Conservation (phyloP, 2,797 vertebrate species). For the Acanthurus leucopareius region DNA sequence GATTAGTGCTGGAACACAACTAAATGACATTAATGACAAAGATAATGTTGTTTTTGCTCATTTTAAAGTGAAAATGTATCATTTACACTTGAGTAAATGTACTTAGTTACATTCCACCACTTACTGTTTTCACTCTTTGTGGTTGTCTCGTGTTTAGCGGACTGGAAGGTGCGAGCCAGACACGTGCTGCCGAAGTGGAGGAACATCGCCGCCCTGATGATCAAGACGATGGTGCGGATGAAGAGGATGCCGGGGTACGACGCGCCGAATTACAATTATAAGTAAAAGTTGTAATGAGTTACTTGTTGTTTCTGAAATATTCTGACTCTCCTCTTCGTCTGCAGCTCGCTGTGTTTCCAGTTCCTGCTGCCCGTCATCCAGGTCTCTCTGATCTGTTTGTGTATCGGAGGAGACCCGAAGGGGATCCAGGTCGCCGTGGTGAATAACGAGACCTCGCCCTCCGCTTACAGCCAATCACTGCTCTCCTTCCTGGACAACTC, state of each 20-base stretch:
- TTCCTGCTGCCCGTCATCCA: conserved; percentile 89
- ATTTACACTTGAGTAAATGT: not conserved
- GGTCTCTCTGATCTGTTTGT: conserved; percentile 87
- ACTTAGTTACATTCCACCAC: not conserved
- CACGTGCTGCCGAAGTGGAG: conserved; percentile 85
- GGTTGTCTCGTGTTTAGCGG: conserved; percentile 64
- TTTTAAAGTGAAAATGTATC: not conserved
- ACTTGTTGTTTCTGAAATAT: not conserved
- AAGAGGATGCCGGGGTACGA: conserved; percentile 85
- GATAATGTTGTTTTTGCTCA: no score
- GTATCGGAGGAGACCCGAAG: conserved; percentile 84
- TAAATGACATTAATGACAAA: no score
- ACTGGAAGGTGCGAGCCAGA: conserved; percentile 83
- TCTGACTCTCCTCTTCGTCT: not conserved
- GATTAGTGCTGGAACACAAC: no score
- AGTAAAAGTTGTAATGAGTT: not conserved
- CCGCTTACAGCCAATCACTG: conserved; percentile 74
- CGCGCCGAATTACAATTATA: fast-evolving
- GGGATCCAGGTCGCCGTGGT: conserved; percentile 86
- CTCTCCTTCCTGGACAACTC: conserved; percentile 87
- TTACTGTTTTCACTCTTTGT: not conserved
- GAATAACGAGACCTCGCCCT: conserved; percentile 84
- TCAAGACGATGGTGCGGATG: conserved; percentile 88
- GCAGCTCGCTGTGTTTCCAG: conserved; percentile 88
- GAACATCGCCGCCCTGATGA: conserved; percentile 85